A percentile compares a stretch with the other conserved stretches of the same genome.
These are phyloP conservation scores for Penaeus indicus DNA, from an alignment of 1,140 invertebrate genomes.

Conservation along the genomic window DNA sequence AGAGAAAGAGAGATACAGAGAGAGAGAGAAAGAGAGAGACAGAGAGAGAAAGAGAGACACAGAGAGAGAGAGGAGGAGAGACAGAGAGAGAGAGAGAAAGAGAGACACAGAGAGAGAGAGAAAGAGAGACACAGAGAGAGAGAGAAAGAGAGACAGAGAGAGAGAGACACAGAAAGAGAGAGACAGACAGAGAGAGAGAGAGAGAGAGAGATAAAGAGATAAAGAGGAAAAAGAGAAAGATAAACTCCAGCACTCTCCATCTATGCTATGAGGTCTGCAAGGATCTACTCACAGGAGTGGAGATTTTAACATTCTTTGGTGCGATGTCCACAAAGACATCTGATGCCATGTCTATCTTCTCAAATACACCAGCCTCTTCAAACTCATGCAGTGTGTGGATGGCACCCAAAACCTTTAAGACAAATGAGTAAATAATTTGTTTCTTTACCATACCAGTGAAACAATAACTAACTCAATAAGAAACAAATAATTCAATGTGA, in stretches of 20 bases:
- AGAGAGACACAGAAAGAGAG: too few species aligned
- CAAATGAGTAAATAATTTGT: too few species aligned
- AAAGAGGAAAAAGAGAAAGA: background rate
- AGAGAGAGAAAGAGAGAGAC: too few species aligned
- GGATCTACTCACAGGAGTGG: conserved; percentile 39
- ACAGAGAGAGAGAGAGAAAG: background rate
- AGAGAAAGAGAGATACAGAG: background rate
- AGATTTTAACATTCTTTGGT: conserved; percentile 43
- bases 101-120: background rate
- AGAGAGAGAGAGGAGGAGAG: background rate
- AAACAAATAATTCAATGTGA: too few species aligned
- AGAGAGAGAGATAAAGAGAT: background rate
- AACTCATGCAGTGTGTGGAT: conserved; percentile 55
- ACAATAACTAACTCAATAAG: too few species aligned
- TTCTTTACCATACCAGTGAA: too few species aligned
- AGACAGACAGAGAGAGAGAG: too few species aligned
- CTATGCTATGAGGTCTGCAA: background rate
- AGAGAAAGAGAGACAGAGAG: too few species aligned
- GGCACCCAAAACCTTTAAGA: conserved; percentile 17
- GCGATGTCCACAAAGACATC: conserved; percentile 51
- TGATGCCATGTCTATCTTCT: conserved; percentile 53
- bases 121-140: too few species aligned
- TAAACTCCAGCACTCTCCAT: background rate
- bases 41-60: too few species aligned
- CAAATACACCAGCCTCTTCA: conserved; percentile 39